Evolutionary conservation across 2,113 vertebrate species (phyloP), one percentile per base, ranked within the genome.

Genomic region (Hippotragus niger): DNA sequence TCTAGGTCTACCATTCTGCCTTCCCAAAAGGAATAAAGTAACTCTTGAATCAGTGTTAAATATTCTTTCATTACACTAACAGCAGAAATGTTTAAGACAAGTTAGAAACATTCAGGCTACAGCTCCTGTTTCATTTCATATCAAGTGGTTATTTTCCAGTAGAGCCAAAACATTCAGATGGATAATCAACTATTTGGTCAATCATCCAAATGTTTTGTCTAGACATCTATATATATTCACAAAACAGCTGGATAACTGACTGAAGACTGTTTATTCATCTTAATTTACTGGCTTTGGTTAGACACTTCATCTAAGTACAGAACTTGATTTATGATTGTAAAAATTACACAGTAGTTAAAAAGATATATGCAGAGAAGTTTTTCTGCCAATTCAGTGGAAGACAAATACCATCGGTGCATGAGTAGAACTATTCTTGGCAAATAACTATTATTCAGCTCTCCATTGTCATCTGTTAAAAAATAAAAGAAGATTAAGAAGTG

Each of bases 391-490:
- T 99, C 99, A 55, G 99, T 99, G 4, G 99, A 99, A 85, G 99
- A 99, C 95, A 99, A 98, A 97, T 99, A 99, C 99, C 99, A 99
- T 33, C 99, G 99, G 90, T 99, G 99, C 99, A 99, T 99, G 98
- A 99, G 99, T 90, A 99, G 99, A 91, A 99, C 98, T n/a, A 98
- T 99, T 98, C 99, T 99, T 92, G 99, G 99, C 96, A 99, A 98
- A 64, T 98, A 99, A 97, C 97, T 99, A 74, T 98, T 98, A 67
- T 98, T 98, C 50, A 98, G 98, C 90, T 99, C 99, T 97, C 99
- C 99, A 91, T 98, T 98, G 98, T 99, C 99, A 99, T 99, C 99
- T 99, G 98, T 92, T 96, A 98, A 97, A 98, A 92, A 97, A 64
- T 13, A 95, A 83, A 78, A 91, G 45, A 85, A 98, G 97, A 97